phyloP scores from a whole-genome alignment of 2,797 vertebrate genomes.

The Buphagus erythrorhynchus region DNA sequence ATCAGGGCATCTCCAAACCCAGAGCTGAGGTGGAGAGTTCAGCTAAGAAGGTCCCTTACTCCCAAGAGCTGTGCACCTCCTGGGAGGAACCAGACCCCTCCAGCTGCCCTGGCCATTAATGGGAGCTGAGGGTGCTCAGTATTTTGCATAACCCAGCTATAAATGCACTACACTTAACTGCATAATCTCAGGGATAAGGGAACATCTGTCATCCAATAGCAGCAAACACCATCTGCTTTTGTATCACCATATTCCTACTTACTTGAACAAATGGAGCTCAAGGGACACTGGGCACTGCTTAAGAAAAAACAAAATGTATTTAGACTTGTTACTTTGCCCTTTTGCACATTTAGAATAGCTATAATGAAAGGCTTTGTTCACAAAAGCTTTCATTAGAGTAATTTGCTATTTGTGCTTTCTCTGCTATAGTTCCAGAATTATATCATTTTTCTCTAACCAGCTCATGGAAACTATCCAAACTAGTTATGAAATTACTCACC shows the following conservation, averaged over 20 bases:
- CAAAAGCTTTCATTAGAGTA: not conserved
- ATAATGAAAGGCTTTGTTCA: not conserved
- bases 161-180: not conserved
- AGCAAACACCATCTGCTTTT: conserved; percentile 43
- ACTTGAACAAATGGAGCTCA: conserved; percentile 15
- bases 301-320: not conserved
- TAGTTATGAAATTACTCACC: not conserved
- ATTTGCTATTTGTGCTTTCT: not conserved
- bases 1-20: not conserved
- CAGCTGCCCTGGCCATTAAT: not conserved
- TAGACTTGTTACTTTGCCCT: not conserved
- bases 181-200: not conserved
- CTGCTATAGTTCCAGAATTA: not conserved
- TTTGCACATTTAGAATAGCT: not conserved
- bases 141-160: not conserved
- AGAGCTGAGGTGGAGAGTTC: not conserved
- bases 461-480: not conserved
- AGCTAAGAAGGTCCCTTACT: not conserved
- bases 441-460: not conserved
- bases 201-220: conserved; percentile 28
- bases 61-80: not conserved
- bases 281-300: not conserved
- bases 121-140: not conserved
- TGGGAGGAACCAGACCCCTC: not conserved
- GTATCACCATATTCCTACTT: not conserved